Conservation (phyloP, 2,113 vertebrate genomes). For the Callorhinus ursinus region DNA sequence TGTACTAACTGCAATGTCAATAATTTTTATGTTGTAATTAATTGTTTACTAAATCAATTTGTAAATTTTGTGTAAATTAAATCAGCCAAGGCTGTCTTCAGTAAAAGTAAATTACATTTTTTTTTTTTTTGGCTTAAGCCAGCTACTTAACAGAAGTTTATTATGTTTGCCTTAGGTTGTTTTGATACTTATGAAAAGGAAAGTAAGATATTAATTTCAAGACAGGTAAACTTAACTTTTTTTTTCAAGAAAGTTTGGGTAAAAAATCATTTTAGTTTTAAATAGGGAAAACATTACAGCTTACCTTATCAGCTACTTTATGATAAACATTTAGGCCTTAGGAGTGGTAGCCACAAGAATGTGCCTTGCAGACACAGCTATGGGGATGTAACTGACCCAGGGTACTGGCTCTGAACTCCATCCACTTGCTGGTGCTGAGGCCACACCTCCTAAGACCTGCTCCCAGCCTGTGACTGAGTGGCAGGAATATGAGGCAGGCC, state of each 20-base stretch:
- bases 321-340: neutral
- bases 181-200: neutral
- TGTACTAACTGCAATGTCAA: neutral
- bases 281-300: neutral
- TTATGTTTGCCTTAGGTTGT: neutral
- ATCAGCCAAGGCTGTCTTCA: neutral
- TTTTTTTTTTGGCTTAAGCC: neutral
- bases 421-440: neutral
- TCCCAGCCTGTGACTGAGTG: neutral
- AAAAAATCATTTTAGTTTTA: neutral
- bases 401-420: neutral
- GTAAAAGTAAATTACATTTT: neutral
- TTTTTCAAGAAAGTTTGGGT: neutral
- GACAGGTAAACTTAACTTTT: neutral
- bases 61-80: slow-evolving; percentile 24
- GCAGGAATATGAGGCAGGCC: neutral
- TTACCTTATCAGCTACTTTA: neutral
- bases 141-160: neutral
- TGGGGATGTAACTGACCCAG: accelerated
- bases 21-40: slow-evolving; percentile 33
- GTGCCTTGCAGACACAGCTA: neutral
- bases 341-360: neutral
- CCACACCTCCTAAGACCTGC: too few species aligned
- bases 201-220: neutral
- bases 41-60: neutral